These are phyloP conservation scores for Hypercompe scribonia DNA, from an alignment of 2,888 invertebrate genomes.

Conservation along the genomic window DNA sequence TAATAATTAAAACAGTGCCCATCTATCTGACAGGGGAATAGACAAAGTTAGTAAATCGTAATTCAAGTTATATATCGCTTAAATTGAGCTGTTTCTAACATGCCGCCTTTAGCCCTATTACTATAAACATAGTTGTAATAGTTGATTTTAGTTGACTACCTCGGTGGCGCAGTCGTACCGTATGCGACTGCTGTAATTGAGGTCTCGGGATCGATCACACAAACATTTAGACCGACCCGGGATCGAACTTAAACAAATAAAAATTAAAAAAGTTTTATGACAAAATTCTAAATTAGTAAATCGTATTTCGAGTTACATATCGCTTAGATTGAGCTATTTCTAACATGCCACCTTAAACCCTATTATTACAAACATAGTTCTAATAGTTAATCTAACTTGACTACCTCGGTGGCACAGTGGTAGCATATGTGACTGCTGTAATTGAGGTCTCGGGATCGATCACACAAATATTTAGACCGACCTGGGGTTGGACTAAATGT, in stretches of 20 bases:
- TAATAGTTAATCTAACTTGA: not conserved
- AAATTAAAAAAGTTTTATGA: no score
- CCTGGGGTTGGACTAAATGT: no score
- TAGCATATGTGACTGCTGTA: no score
- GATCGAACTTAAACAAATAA: no score
- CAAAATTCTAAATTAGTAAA: conserved; percentile 46
- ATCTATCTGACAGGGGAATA: conserved; percentile 38
- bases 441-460: no score
- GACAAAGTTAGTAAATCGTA: conserved; percentile 43
- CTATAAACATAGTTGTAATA: conserved; percentile 14
- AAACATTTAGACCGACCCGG: no score
- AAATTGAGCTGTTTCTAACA: conserved; percentile 39
- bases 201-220: no score
- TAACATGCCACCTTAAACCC: conserved; percentile 30
- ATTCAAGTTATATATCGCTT: conserved; percentile 46
- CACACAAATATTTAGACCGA: no score
- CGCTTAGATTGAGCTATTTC: conserved; percentile 37
- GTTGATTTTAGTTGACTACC: no score
- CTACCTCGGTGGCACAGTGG: no score
- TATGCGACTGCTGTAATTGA: no score
- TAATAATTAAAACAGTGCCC: conserved; percentile 45
- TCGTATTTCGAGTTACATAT: conserved; percentile 47
- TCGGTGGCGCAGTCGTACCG: no score
- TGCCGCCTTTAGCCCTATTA: conserved; percentile 24
- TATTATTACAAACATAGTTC: conserved; percentile 12